A percentile compares a stretch with the other conserved stretches of the same genome.
Evolutionary conservation across 92 coral and sea anemone genomes (phyloP).

Genomic region (Phenganax stokvisi): DNA sequence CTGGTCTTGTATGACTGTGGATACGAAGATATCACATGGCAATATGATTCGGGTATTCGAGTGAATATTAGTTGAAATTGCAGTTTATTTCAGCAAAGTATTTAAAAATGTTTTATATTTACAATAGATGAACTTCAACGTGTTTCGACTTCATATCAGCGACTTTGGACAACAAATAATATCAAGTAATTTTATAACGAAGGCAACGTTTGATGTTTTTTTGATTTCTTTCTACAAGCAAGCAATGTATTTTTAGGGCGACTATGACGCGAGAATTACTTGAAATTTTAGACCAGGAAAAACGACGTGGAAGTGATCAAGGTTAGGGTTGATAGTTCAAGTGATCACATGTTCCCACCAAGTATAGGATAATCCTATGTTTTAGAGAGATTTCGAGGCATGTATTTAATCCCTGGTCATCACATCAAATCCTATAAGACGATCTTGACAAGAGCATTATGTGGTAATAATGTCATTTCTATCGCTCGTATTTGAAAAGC

Average conservation of each 20-base stretch:
- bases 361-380: not conserved
- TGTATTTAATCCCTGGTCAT: constrained; percentile 69
- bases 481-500: not conserved
- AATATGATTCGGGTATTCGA: constrained; percentile 43
- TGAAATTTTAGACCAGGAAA: constrained; percentile 24
- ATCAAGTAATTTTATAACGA: constrained; percentile 26
- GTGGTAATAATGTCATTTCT: constrained; percentile 33
- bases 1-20: constrained; percentile 79
- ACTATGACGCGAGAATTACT: constrained; percentile 56
- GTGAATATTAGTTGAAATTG: no score
- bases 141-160: constrained; percentile 56
- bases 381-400: constrained; percentile 45
- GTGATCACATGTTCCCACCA: not conserved
- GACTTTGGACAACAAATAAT: constrained; percentile 57
- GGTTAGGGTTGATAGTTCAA: not conserved
- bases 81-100: not conserved
- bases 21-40: constrained; percentile 68
- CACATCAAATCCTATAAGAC: constrained; percentile 56
- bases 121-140: constrained; percentile 41
- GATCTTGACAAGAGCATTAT: constrained; percentile 71
- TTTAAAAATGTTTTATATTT: not conserved
- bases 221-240: not conserved
- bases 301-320: not conserved
- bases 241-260: constrained; percentile 52
- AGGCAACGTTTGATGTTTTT: not conserved